Percentiles rank a stretch among this genome's conserved stretches.
phyloP scores from a whole-genome alignment of 2,888 invertebrate species.

The Lydus trimaculatus region DNA sequence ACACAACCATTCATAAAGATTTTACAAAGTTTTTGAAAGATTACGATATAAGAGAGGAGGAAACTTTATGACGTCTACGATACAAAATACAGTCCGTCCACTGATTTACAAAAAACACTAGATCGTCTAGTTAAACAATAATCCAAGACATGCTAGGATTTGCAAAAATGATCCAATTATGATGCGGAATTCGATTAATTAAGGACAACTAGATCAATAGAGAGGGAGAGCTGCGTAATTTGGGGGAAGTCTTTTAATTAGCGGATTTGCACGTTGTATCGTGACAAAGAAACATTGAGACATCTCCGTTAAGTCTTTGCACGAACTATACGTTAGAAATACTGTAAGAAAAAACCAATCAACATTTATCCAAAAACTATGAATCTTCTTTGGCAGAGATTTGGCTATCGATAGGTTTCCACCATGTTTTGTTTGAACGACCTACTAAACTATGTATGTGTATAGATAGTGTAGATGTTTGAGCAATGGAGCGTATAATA shows the following conservation, averaged over 20 bases:
- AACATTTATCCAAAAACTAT: not conserved
- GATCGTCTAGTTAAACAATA: too few species aligned
- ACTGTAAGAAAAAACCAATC: too few species aligned
- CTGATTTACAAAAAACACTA: too few species aligned
- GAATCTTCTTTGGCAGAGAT: not conserved
- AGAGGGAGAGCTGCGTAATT: too few species aligned
- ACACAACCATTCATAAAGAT: not conserved
- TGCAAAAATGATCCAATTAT: too few species aligned
- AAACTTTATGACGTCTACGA: not conserved
- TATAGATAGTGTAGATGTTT: slow-evolving; percentile 20
- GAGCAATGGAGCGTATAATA: slow-evolving; percentile 45
- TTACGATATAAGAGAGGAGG: not conserved
- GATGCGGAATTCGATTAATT: too few species aligned
- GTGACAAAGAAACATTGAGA: too few species aligned
- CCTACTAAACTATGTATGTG: not conserved
- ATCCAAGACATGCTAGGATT: too few species aligned
- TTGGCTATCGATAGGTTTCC: not conserved
- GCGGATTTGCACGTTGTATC: too few species aligned
- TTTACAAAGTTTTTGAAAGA: not conserved
- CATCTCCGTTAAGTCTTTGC: not conserved
- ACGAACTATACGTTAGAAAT: too few species aligned
- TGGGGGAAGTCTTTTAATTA: too few species aligned
- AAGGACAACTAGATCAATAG: too few species aligned
- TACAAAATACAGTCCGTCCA: not conserved
- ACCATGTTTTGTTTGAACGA: slow-evolving; percentile 1